Conservation (phyloP, 2,888 invertebrate species). For the Cyclophora punctaria region DNA sequence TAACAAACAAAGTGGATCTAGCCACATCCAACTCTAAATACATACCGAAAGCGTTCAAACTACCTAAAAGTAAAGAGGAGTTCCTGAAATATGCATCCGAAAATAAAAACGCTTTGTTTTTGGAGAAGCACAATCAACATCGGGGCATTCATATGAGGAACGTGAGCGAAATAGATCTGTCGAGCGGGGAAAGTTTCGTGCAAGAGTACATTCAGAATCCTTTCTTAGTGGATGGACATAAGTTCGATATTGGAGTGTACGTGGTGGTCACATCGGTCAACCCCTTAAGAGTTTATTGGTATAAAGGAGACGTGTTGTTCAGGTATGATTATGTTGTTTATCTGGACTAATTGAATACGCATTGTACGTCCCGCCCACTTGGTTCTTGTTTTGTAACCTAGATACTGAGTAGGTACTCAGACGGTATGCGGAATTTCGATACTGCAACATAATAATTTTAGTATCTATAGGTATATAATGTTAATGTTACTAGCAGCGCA, state of each 20-base stretch:
- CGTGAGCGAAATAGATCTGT: constrained; percentile 81
- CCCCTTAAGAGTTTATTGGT: constrained; percentile 91
- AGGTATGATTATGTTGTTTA: constrained; percentile 67
- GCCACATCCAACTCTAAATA: constrained; percentile 86
- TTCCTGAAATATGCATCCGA: constrained; percentile 80
- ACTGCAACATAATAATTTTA: too few relatives aligned
- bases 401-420: background rate
- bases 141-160: constrained; percentile 87
- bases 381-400: background rate
- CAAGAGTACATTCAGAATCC: constrained; percentile 94
- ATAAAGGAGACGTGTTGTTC: constrained; percentile 91
- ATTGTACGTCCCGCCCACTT: background rate
- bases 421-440: background rate
- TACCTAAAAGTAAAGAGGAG: constrained; percentile 83
- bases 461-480: background rate
- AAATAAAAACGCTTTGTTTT: constrained; percentile 84
- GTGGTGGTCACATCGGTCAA: constrained; percentile 92
- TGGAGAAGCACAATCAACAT: constrained; percentile 94
- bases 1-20: constrained; percentile 93
- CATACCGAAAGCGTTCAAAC: constrained; percentile 90
- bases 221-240: constrained; percentile 91
- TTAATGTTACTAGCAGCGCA: background rate
- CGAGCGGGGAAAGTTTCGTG: constrained; percentile 84
- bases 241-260: constrained; percentile 98
- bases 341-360: background rate